A percentile compares a stretch with the other conserved stretches of the same genome.
phyloP scores from a whole-genome alignment of 2,113 vertebrate genomes.

The Prunella himalayana region DNA sequence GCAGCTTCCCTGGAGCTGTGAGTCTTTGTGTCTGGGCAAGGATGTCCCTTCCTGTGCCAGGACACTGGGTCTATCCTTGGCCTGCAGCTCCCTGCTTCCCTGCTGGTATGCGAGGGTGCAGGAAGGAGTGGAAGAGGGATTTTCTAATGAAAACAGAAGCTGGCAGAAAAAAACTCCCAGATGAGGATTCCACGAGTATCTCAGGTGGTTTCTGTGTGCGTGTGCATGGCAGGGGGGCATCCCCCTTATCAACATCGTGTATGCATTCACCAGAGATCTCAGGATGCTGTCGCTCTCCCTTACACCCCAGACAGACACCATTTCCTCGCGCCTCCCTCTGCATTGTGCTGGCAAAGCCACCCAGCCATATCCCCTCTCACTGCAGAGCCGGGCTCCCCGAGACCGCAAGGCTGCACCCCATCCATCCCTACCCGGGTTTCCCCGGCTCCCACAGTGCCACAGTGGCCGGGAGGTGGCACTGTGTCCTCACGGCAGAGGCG shows the following conservation, averaged over 20 bases:
- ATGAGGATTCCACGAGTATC: background rate
- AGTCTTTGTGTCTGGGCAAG: background rate
- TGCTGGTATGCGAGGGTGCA: background rate
- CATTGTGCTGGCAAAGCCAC: background rate
- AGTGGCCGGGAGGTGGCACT: slow-evolving; percentile 47
- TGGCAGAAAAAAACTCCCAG: background rate
- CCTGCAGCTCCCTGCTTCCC: background rate
- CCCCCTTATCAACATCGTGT: rapidly evolving
- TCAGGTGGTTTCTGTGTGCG: rapidly evolving
- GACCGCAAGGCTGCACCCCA: rapidly evolving
- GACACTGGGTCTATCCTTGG: too few relatives aligned
- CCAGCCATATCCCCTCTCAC: background rate
- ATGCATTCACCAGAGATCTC: background rate
- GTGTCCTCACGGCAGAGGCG: background rate
- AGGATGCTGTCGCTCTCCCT: background rate
- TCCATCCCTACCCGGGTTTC: rapidly evolving
- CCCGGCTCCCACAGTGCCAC: too few relatives aligned
- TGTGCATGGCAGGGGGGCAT: too few relatives aligned
- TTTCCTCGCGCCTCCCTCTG: background rate
- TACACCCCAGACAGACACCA: background rate
- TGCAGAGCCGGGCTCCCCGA: background rate
- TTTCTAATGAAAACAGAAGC: background rate
- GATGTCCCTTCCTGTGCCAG: background rate
- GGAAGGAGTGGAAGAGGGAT: background rate
- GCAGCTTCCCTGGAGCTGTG: background rate